These are phyloP conservation scores for Cosmia trapezina DNA, from an alignment of 2,888 invertebrate genomes.

Conservation along the genomic window DNA sequence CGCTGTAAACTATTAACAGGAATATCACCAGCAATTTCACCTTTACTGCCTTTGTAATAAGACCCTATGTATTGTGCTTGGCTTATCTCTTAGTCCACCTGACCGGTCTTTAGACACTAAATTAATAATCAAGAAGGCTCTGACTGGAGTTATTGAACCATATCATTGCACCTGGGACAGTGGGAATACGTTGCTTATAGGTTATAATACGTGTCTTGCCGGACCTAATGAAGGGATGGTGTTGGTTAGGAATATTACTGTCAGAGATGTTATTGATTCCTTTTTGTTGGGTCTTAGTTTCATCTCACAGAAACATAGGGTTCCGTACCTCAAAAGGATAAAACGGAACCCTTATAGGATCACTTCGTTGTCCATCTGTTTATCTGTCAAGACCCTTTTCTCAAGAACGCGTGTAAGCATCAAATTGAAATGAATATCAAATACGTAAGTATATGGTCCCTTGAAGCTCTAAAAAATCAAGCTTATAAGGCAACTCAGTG, in stretches of 20 bases:
- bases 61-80: not conserved
- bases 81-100: conserved; percentile 28
- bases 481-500: too few relatives aligned
- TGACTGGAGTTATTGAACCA: conserved; percentile 37
- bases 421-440: too few relatives aligned
- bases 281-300: not conserved
- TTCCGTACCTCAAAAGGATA: too few relatives aligned
- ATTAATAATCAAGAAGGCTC: conserved; percentile 30
- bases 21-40: conserved; percentile 15
- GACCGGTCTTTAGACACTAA: conserved; percentile 12
- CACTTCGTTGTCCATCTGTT: too few relatives aligned
- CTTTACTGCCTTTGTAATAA: conserved; percentile 14
- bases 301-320: not conserved
- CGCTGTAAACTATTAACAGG: not conserved
- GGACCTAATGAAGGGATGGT: not conserved
- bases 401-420: too few relatives aligned
- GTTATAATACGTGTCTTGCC: not conserved
- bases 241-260: not conserved
- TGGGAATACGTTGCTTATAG: not conserved
- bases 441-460: too few relatives aligned
- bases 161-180: conserved; percentile 21
- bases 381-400: too few relatives aligned
- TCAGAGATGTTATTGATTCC: too few relatives aligned
- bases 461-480: too few relatives aligned
- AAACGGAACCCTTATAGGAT: too few relatives aligned